Evolutionary conservation across 2,888 invertebrate genomes (phyloP).

Genomic region (Melieria omissa): DNA sequence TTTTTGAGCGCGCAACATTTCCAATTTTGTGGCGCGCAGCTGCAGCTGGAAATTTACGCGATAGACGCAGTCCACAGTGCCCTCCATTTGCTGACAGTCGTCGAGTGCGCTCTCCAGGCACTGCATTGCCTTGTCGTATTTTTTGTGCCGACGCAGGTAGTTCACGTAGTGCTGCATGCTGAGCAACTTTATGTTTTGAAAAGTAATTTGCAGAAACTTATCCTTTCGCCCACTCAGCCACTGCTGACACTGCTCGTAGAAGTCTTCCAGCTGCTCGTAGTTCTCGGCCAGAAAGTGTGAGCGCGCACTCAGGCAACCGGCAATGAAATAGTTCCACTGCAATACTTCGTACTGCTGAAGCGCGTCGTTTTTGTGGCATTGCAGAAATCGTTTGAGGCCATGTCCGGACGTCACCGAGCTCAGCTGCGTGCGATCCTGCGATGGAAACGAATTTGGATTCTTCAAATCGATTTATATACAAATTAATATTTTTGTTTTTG

Average conservation of each 20-base stretch:
- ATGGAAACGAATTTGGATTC: background rate
- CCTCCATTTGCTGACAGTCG: slow-evolving; percentile 22
- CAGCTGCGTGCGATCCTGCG: slow-evolving; percentile 41
- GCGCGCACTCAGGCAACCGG: slow-evolving; percentile 59
- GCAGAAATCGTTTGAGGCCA: slow-evolving; percentile 49
- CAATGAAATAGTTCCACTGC: slow-evolving; percentile 53
- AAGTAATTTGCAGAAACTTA: slow-evolving; percentile 39
- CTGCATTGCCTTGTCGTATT: slow-evolving; percentile 49
- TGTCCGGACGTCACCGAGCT: slow-evolving; percentile 30
- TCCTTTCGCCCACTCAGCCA: slow-evolving; percentile 48
- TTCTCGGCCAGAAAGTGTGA: slow-evolving; percentile 55
- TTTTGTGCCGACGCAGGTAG: slow-evolving; percentile 51
- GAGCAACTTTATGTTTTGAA: slow-evolving; percentile 48
- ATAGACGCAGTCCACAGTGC: slow-evolving; percentile 50
- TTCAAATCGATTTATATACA: background rate
- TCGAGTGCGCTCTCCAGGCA: slow-evolving; percentile 43
- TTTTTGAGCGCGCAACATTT: slow-evolving; percentile 32
- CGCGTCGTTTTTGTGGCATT: slow-evolving; percentile 34
- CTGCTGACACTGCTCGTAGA: slow-evolving; percentile 50
- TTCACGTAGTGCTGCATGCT: slow-evolving; percentile 55
- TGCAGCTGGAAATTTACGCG: slow-evolving; percentile 53
- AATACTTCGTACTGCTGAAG: slow-evolving; percentile 47
- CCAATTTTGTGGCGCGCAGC: slow-evolving; percentile 44
- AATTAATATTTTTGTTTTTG: background rate
- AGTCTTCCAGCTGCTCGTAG: slow-evolving; percentile 51